These are phyloP conservation scores for Stegastes partitus DNA, from an alignment of 2,113 vertebrate species.

Conservation along the genomic window DNA sequence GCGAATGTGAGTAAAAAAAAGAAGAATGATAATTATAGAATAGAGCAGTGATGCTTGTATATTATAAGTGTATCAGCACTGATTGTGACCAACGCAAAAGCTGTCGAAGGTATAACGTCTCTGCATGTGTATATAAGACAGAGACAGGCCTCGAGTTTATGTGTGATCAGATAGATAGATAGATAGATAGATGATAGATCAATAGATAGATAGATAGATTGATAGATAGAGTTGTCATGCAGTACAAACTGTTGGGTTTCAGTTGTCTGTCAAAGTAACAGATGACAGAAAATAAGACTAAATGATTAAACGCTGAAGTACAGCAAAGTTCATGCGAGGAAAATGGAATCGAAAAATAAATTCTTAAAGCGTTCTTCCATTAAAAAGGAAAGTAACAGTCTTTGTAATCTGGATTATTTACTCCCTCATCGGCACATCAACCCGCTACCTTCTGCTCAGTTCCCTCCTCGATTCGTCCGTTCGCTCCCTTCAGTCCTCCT, in stretches of 20 bases:
- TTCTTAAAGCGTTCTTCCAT: conserved; percentile 39
- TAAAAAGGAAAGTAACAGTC: conserved; percentile 71
- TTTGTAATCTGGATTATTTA: conserved; percentile 15
- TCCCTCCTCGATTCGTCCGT: too few species aligned
- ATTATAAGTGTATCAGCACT: not conserved
- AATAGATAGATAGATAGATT: conserved; percentile 33
- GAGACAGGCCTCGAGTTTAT: too few species aligned
- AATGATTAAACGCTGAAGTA: conserved; percentile 37
- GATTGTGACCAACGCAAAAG: too few species aligned
- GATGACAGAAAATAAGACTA: conserved; percentile 36
- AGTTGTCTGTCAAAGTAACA: conserved; percentile 31
- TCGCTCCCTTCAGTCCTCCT: conserved; percentile 71
- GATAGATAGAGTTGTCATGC: conserved; percentile 64
- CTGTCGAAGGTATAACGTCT: too few species aligned
- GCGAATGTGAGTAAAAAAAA: not conserved
- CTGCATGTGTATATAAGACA: not conserved
- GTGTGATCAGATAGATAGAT: not conserved
- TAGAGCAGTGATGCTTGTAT: not conserved
- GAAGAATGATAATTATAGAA: not conserved
- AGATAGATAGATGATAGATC: too few species aligned
- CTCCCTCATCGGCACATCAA: not conserved
- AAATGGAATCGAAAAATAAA: conserved; percentile 27
- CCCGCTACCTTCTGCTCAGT: too few species aligned
- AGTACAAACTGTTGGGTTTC: conserved; percentile 38
- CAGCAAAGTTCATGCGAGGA: conserved; percentile 66